Evolutionary conservation across 2,113 vertebrate species (phyloP), one percentile per base, ranked within the genome.

Genomic region (Neolamprologus sp.): DNA sequence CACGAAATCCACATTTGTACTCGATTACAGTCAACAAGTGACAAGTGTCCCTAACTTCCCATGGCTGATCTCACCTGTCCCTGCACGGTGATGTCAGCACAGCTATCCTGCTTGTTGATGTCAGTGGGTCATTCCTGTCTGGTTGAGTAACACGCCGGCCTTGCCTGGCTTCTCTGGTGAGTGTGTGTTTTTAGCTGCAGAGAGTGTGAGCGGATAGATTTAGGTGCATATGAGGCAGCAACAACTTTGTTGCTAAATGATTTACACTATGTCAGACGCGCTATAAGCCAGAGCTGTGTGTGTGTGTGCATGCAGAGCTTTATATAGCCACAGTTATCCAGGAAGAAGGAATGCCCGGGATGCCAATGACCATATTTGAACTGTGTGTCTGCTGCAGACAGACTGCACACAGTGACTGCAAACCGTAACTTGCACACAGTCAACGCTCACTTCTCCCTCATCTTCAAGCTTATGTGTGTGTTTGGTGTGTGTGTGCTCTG

Each of bases 331-430:
- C 90, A 87, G 86, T 92, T 92, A 94, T 94, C 93, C 92, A 91
- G 95, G 91, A 94, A 93, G 92, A 84, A 92, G 93, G 93, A 95
- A 94, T 95, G 90, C 92, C 93, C 88, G 90, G 91, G 81, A 95
- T 96, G 94, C 94, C 93, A 88, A 68, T 93, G 93, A 93, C 94
- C 95, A 95, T 96, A 96, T 96, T 95, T 96, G 94, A 93, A 92
- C 93, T 85, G 88, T 68, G 90, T 53, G 53, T 95, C 88, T 89
- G 90, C 86, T 84, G 23, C 82, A 87, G 81, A 47, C 84, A 63
- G 85, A 85, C 81, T 35, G 75, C 89, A 89, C 91, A 85, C 92
- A 84, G 87, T 33, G 82, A 91, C 85, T 63, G 13, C 80, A 88
- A 84, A 91, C 80, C 35, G 3, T 84, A 79, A 91, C 85, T 90